Conservation (phyloP, 2,888 invertebrate genomes). For the Drosophila quasianomalipes region DNA sequence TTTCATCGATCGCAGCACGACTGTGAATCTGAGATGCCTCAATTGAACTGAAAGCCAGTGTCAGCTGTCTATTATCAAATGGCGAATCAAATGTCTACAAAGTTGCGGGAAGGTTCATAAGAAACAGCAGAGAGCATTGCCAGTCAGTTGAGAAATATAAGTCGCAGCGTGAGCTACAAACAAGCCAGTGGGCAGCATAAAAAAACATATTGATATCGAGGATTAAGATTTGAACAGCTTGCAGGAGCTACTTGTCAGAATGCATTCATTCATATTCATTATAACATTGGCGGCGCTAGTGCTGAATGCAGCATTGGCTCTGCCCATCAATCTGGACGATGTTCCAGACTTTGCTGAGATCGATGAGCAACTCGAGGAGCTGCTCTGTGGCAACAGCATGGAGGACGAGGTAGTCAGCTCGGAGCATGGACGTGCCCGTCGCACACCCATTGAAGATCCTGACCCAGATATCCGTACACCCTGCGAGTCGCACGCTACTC, state of each 20-base stretch:
- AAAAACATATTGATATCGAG: background rate
- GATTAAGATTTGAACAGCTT: background rate
- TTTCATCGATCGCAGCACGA: slow-evolving; percentile 18
- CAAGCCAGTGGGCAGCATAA: background rate
- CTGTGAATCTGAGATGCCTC: slow-evolving; percentile 34
- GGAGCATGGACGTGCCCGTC: slow-evolving; percentile 10
- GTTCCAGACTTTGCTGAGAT: slow-evolving; percentile 2
- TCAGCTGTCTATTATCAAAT: slow-evolving; percentile 10
- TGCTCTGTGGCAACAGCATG: slow-evolving; percentile 14
- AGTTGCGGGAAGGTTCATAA: slow-evolving; percentile 45
- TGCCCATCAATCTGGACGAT: slow-evolving; percentile 21
- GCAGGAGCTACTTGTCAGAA: slow-evolving; percentile 1
- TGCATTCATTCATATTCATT: slow-evolving; percentile 24
- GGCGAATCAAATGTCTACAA: slow-evolving; percentile 15
- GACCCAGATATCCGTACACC: background rate
- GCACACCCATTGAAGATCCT: slow-evolving; percentile 25
- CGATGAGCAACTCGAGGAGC: slow-evolving; percentile 12
- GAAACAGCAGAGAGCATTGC: slow-evolving; percentile 28
- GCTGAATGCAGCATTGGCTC: slow-evolving; percentile 12
- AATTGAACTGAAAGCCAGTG: slow-evolving; percentile 22
- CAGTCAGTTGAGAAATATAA: slow-evolving; percentile 42
- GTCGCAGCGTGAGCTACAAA: slow-evolving; percentile 40
- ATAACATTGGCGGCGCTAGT: slow-evolving; percentile 24
- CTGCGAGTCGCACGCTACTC: background rate
- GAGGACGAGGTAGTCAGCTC: slow-evolving; percentile 12